Percentiles rank a stretch among this genome's conserved stretches.
These are phyloP conservation scores for Contarinia nasturtii DNA, from an alignment of 1,140 invertebrate species.

Conservation along the genomic window DNA sequence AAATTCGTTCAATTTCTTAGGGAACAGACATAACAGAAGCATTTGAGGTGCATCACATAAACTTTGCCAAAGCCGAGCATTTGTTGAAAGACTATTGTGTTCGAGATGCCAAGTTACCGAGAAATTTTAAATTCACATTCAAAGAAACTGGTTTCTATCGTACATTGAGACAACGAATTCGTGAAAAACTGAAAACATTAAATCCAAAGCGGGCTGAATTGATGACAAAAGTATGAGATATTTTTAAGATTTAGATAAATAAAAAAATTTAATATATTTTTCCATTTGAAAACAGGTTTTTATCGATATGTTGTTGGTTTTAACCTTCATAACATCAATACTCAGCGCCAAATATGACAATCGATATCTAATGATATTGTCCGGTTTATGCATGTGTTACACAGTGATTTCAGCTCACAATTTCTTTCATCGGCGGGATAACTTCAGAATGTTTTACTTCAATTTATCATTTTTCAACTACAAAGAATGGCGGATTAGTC, in stretches of 20 bases:
- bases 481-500: conserved; percentile 56
- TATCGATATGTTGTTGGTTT: conserved; percentile 19
- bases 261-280: not conserved
- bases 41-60: conserved; percentile 41
- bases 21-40: conserved; percentile 54
- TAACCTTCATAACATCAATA: conserved; percentile 29
- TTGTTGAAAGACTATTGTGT: conserved; percentile 38
- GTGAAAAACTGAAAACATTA: conserved; percentile 24
- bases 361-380: conserved; percentile 21
- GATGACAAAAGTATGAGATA: conserved; percentile 1
- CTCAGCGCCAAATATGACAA: conserved; percentile 28
- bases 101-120: conserved; percentile 26
- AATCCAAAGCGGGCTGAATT: conserved; percentile 18
- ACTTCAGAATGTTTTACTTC: conserved; percentile 65
- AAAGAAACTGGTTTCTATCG: conserved; percentile 43
- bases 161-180: conserved; percentile 34
- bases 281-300: not conserved
- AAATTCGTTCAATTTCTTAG: conserved; percentile 9
- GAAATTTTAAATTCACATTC: conserved; percentile 42
- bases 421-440: conserved; percentile 62
- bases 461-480: conserved; percentile 41
- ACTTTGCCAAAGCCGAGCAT: conserved; percentile 22
- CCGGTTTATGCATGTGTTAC: conserved; percentile 34
- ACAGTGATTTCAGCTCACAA: conserved; percentile 48
- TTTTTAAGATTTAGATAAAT: not conserved